Percentiles rank a stretch among this genome's conserved stretches.
phyloP scores from a whole-genome alignment of 2,888 invertebrate genomes.

The Diogma glabrata region DNA sequence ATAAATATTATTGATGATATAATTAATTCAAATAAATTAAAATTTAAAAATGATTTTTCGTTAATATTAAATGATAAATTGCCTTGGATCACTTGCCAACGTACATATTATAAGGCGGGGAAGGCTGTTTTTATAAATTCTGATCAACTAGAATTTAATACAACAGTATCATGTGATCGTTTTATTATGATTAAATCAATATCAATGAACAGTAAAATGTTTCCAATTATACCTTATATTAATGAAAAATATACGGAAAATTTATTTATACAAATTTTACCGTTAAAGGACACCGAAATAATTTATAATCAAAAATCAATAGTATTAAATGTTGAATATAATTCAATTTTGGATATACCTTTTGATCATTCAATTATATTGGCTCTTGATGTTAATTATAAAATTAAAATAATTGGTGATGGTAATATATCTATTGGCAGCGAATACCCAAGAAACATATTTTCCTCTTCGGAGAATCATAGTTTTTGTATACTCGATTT shows the following conservation, averaged over 20 bases:
- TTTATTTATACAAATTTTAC: constrained; percentile 27
- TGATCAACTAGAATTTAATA: constrained; percentile 25
- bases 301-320: constrained; percentile 14
- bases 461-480: constrained; percentile 21
- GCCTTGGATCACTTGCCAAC: constrained; percentile 19
- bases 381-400: constrained; percentile 30
- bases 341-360: constrained; percentile 20
- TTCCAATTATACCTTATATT: constrained; percentile 21
- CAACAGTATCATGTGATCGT: constrained; percentile 27
- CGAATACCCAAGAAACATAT: constrained; percentile 34
- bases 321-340: constrained; percentile 13
- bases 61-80: constrained; percentile 5
- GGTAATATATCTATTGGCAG: constrained; percentile 28
- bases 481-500: constrained; percentile 8
- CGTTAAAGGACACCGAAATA: constrained; percentile 13
- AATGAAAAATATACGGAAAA: constrained; percentile 28
- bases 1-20: constrained; percentile 3
- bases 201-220: constrained; percentile 31
- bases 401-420: constrained; percentile 31
- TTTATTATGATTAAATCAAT: constrained; percentile 32
- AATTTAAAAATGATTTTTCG: constrained; percentile 3
- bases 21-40: constrained; percentile 5
- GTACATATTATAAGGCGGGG: constrained; percentile 33
- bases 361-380: constrained; percentile 28
- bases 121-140: constrained; percentile 30